phyloP scores from a whole-genome alignment of 2,113 vertebrate genomes.

The Rostratula benghalensis region DNA sequence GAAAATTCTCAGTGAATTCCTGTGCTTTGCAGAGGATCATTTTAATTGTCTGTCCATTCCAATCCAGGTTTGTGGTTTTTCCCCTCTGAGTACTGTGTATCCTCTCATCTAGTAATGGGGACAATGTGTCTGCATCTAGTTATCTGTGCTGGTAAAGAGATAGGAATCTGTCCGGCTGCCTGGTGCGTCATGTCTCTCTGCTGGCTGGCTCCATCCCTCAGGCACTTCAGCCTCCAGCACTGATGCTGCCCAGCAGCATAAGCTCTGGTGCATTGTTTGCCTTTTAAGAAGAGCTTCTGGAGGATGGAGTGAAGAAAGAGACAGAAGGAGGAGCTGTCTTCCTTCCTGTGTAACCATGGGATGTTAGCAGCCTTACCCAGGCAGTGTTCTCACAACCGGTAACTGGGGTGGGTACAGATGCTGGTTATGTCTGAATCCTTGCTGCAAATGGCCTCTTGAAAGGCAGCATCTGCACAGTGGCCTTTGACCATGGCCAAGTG shows the following conservation, averaged over 20 bases:
- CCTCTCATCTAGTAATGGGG: neutral
- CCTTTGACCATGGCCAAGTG: neutral
- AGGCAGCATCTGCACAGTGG: neutral
- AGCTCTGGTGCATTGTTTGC: neutral
- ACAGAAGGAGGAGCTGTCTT: constrained; percentile 1
- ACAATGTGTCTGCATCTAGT: neutral
- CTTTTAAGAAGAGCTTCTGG: neutral
- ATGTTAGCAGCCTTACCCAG: neutral
- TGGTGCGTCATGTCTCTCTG: neutral
- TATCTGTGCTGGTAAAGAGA: neutral
- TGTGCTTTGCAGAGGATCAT: neutral
- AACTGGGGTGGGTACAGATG: neutral
- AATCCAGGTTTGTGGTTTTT: neutral
- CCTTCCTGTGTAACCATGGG: neutral
- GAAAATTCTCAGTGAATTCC: neutral
- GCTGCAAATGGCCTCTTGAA: neutral
- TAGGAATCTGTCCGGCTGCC: neutral
- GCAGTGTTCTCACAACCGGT: neutral
- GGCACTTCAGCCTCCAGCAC: neutral
- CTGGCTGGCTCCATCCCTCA: neutral
- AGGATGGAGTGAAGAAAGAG: neutral
- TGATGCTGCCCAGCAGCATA: neutral
- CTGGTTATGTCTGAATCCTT: neutral
- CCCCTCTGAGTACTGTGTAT: neutral
- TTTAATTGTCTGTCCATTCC: neutral